A percentile compares a stretch with the other conserved stretches of the same genome.
These are phyloP conservation scores for Myathropa florea DNA, from an alignment of 2,888 invertebrate species.

Conservation along the genomic window DNA sequence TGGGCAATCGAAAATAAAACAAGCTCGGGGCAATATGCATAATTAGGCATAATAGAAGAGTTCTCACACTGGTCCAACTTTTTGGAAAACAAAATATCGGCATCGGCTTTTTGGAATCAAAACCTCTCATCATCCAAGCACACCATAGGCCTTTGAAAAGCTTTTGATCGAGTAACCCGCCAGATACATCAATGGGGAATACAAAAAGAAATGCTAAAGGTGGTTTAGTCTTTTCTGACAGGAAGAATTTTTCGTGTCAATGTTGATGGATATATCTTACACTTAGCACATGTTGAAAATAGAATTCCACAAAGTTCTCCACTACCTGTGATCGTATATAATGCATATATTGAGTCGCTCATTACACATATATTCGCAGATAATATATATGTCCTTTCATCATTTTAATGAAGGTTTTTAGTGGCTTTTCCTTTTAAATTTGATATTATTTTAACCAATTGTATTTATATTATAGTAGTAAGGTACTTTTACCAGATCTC, in stretches of 20 bases:
- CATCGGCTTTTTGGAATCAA: not conserved
- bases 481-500: no score
- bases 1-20: no score
- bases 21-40: no score
- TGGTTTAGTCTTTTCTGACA: no score
- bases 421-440: no score
- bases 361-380: not conserved
- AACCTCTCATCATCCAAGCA: not conserved
- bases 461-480: no score
- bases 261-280: not conserved
- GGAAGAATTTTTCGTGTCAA: no score
- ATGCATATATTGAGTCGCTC: conserved; percentile 16
- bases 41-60: no score
- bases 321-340: conserved; percentile 10
- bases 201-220: not conserved
- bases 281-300: not conserved
- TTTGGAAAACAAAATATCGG: not conserved
- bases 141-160: no score
- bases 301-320: conserved; percentile 15
- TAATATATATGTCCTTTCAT: not conserved
- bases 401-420: no score
- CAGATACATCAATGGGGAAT: not conserved
- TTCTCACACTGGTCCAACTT: not conserved
- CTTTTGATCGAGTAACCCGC: no score
- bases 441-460: no score